Base-by-base conservation (phyloP, 92 coral and sea anemone genomes). In the Palythoa caribaeorum region DNA sequence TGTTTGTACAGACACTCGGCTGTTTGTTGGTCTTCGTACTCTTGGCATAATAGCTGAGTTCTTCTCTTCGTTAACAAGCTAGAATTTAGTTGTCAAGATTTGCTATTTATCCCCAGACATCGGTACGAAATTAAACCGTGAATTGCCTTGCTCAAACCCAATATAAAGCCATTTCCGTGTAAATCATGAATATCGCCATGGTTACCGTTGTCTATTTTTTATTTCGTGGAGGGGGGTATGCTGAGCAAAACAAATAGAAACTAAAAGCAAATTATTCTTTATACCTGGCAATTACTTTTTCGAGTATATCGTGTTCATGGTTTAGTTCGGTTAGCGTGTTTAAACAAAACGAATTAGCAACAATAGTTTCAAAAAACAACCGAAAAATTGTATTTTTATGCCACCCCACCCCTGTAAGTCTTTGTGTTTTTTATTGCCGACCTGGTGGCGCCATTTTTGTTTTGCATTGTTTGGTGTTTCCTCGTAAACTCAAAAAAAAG, bases 1-100 rank as follows among this genome's bases (percentile, higher is more conserved):
- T 65, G 99, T 96, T 65, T 96, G 99, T n/a, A 96, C 98, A n/a
- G 95, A 95, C 76, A 96, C 95, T 74, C 99, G 88, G 54, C 95
- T 95, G 80, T 90, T 95, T 16, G 81, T 84, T 21, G 87, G 84
- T 59, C 89, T 87, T 62, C 90, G 80, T 70, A 92, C 79, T 60
- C 96, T 84, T 21, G 93, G 89, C 96, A 95, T 95, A 69, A 78
- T 87, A 53, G 14, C 35, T 76, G 65, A 76, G 6, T 76, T 76
- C 6, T 52, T 77, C 11, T 28, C 39, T 35, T 77, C 65, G 36
- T 19, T 77, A 15, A 11, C 65, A 44, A 28, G 28, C 47, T 93
- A 91, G 91, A 78, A 88, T 90, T 92, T 87, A 76, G 94, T 76
- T 87, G 90, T 91, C 70, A 50, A 59, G 91, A 80, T 8, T 53